Evolutionary conservation across 2,888 invertebrate genomes (phyloP).

Genomic region (Eubasilissa splendida): DNA sequence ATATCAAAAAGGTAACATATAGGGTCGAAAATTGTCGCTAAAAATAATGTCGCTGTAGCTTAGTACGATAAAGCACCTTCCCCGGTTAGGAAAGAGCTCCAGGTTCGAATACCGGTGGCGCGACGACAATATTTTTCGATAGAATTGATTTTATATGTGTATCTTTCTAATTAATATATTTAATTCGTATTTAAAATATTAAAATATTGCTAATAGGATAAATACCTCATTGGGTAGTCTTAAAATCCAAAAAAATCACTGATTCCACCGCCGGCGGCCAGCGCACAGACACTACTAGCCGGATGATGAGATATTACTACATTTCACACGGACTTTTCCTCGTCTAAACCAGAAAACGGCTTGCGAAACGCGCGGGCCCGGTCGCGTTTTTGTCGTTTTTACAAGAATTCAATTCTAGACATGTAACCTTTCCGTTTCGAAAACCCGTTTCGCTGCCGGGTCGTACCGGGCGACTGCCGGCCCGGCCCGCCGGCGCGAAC

Average conservation of each 20-base stretch:
- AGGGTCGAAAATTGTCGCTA: too few relatives aligned
- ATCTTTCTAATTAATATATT: too few relatives aligned
- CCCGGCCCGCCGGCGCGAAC: background rate
- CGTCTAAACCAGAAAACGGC: background rate
- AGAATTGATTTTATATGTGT: too few relatives aligned
- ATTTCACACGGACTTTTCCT: background rate
- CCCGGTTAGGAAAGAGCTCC: too few relatives aligned
- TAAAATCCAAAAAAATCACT: conserved; percentile 14
- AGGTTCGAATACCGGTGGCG: too few relatives aligned
- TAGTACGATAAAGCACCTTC: too few relatives aligned
- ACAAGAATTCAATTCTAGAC: conserved; percentile 14
- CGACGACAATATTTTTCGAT: too few relatives aligned
- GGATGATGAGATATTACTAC: background rate
- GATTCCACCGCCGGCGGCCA: background rate
- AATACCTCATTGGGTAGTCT: too few relatives aligned
- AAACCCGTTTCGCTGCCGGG: conserved; percentile 15
- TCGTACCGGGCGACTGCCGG: background rate
- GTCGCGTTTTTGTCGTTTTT: conserved; percentile 11
- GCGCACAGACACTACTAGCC: background rate
- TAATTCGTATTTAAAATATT: too few relatives aligned
- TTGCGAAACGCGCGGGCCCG: conserved; percentile 6
- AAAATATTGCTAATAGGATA: too few relatives aligned
- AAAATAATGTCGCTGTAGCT: too few relatives aligned
- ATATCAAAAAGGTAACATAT: too few relatives aligned
- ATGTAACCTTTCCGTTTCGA: conserved; percentile 2